Conservation (phyloP, 2,888 invertebrate genomes). For the Julus scandinavius region DNA sequence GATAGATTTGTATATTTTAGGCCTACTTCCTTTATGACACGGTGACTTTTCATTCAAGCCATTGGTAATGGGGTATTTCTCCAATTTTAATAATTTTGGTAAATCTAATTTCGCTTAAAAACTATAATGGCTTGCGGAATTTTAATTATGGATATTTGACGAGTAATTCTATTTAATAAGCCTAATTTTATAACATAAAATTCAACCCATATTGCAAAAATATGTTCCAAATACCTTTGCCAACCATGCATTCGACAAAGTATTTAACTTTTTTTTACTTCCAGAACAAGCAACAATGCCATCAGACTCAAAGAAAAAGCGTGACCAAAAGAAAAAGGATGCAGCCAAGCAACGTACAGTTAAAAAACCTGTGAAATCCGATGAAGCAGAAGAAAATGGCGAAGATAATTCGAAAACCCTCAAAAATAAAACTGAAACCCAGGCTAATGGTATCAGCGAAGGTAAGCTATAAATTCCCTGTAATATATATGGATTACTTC, state of each 20-base stretch:
- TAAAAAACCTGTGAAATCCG: conserved; percentile 64
- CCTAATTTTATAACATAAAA: too few species aligned
- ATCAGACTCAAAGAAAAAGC: conserved; percentile 98
- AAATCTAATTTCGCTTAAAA: too few species aligned
- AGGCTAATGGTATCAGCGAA: conserved; percentile 71
- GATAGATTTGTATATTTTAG: not conserved
- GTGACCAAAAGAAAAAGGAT: conserved; percentile 97
- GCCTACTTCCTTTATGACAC: not conserved
- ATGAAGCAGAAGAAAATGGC: conserved; percentile 61
- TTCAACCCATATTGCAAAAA: too few species aligned
- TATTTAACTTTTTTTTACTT: not conserved
- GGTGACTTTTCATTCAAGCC: not conserved
- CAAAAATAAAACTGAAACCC: conserved; percentile 68
- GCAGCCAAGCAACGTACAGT: conserved; percentile 77
- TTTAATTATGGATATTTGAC: too few species aligned
- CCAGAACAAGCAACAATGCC: conserved; percentile 77
- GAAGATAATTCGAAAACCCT: conserved; percentile 59
- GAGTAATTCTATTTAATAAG: too few species aligned
- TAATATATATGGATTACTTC: not conserved
- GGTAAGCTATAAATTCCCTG: not conserved
- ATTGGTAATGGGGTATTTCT: too few species aligned
- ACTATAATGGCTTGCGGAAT: too few species aligned
- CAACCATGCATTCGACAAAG: not conserved
- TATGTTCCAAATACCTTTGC: not conserved
- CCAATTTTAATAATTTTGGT: too few species aligned